phyloP scores from a whole-genome alignment of 2,888 invertebrate genomes.

The Drosophila pseudotakahashii region DNA sequence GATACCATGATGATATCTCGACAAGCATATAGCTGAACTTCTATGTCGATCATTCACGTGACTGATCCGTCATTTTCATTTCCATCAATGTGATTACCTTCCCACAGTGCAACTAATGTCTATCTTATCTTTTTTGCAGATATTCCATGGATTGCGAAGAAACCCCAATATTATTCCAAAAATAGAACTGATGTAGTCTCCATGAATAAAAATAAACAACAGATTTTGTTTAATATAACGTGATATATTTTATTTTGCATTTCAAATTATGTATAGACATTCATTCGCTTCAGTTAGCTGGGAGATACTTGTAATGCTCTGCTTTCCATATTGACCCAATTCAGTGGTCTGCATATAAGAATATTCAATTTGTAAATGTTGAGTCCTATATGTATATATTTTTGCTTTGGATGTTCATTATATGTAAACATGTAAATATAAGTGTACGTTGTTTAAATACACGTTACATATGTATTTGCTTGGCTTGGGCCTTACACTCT shows the following conservation, averaged over 20 bases:
- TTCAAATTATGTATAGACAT: constrained; percentile 67
- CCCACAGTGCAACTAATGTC: background rate
- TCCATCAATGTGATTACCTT: constrained; percentile 2
- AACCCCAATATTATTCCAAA: background rate
- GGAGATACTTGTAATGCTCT: constrained; percentile 53
- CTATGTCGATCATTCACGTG: constrained; percentile 45
- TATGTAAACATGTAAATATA: constrained; percentile 50
- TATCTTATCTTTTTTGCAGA: constrained; percentile 39
- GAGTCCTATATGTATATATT: constrained; percentile 45
- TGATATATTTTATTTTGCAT: constrained; percentile 73
- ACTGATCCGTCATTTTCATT: constrained; percentile 36
- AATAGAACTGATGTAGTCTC: background rate
- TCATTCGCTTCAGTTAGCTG: constrained; percentile 48
- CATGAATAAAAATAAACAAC: constrained; percentile 45
- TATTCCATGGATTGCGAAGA: background rate
- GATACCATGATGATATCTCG: constrained; percentile 37
- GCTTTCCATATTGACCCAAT: constrained; percentile 24
- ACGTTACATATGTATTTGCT: constrained; percentile 46
- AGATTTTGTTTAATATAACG: constrained; percentile 61
- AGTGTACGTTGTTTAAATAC: constrained; percentile 25
- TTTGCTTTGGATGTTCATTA: constrained; percentile 37
- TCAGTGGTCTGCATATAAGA: constrained; percentile 56
- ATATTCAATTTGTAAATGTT: constrained; percentile 70
- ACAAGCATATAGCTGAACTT: constrained; percentile 59
- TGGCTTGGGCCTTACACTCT: constrained; percentile 35